These are phyloP conservation scores for Neosalanx taihuensis DNA, from an alignment of 2,797 vertebrate genomes.

Conservation along the genomic window DNA sequence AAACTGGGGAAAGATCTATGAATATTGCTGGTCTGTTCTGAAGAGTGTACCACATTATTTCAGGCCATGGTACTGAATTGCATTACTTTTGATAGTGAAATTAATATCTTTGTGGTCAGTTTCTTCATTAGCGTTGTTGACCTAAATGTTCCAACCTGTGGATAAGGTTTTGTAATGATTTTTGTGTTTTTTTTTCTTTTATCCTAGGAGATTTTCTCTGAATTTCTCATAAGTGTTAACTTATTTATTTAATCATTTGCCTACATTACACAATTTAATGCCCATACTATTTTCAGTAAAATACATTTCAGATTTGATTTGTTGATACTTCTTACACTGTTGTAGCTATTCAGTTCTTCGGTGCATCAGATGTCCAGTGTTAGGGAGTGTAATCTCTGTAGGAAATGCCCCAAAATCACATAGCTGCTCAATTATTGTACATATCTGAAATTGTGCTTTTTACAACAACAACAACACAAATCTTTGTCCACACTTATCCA, in stretches of 20 bases:
- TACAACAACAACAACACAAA: not conserved
- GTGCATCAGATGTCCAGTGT: not conserved
- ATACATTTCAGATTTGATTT: not conserved
- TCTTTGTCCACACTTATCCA: not conserved
- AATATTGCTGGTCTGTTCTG: not conserved
- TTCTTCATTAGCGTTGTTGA: not conserved
- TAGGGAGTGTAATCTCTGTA: not conserved
- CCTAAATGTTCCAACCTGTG: conserved; percentile 1
- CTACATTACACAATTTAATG: too few species aligned
- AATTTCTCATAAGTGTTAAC: not conserved
- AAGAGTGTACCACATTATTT: not conserved
- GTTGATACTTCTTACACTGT: too few species aligned
- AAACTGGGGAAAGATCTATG: not conserved
- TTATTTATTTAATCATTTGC: conserved; percentile 1
- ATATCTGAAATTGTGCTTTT: not conserved
- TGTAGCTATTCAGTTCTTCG: too few species aligned
- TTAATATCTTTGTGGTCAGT: not conserved
- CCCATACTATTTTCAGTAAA: not conserved
- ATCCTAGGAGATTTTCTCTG: not conserved
- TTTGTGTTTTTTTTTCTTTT: not conserved
- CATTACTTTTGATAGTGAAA: not conserved
- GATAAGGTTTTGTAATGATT: too few species aligned
- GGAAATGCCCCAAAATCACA: not conserved
- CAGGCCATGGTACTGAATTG: not conserved
- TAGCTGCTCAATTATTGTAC: too few species aligned